Evolutionary conservation across 2,113 vertebrate genomes (phyloP).

Genomic region (Phylloscopus whistleri): DNA sequence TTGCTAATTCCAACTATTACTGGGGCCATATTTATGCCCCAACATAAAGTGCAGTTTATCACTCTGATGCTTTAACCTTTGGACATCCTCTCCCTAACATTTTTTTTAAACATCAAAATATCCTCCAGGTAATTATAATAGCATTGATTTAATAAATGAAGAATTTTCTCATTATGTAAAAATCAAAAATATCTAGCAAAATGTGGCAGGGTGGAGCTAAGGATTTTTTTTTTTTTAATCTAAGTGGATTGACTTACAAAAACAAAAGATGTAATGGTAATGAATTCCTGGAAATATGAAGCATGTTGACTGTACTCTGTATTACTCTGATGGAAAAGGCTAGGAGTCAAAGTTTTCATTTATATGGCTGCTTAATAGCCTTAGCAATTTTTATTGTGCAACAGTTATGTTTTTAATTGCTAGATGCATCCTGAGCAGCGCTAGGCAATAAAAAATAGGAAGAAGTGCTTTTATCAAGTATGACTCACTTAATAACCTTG

Average conservation of each 20-base stretch:
- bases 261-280: not conserved
- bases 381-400: conserved; percentile 11
- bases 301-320: not conserved
- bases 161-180: not conserved
- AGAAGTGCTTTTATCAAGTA: not conserved
- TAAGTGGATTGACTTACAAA: not conserved
- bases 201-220: not conserved
- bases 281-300: not conserved
- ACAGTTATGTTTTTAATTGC: not conserved
- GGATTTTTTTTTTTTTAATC: not conserved
- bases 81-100: not conserved
- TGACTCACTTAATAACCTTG: conserved; percentile 2
- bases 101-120: not conserved
- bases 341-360: conserved; percentile 6
- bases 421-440: not conserved
- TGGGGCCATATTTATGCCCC: not conserved
- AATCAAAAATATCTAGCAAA: not conserved
- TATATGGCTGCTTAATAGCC: conserved; percentile 8
- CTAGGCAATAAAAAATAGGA: not conserved
- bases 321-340: not conserved
- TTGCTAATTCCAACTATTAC: not conserved
- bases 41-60: not conserved
- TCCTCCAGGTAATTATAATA: not conserved
- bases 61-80: not conserved
- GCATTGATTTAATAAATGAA: rapidly evolving